phyloP scores from a whole-genome alignment of 2,888 invertebrate species.

The Amblyjoppa proteus region DNA sequence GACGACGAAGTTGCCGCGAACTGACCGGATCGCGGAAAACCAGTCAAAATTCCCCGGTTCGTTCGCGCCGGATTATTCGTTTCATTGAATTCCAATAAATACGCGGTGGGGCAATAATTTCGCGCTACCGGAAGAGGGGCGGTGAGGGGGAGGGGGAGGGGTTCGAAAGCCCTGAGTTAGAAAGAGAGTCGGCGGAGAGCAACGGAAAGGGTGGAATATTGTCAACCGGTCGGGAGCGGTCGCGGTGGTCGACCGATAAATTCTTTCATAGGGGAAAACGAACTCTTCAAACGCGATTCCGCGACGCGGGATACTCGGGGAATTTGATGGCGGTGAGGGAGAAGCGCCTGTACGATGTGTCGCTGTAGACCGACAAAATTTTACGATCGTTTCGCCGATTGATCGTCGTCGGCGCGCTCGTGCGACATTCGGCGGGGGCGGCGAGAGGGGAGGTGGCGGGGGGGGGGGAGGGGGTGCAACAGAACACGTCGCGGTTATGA shows the following conservation, averaged over 20 bases:
- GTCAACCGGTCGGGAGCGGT: conserved; percentile 7
- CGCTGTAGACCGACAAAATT: conserved; percentile 5
- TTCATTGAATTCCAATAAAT: conserved; percentile 74
- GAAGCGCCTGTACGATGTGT: neutral
- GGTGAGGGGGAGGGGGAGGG: neutral
- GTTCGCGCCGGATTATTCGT: conserved; percentile 59
- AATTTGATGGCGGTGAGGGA: conserved; percentile 61
- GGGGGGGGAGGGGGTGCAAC: no score
- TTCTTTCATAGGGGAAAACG: conserved; percentile 60
- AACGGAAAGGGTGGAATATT: conserved; percentile 4
- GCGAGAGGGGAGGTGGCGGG: no score
- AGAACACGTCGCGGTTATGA: neutral
- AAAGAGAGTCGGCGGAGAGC: conserved; percentile 5
- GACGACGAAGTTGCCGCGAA: conserved; percentile 28
- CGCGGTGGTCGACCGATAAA: conserved; percentile 58
- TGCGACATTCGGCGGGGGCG: no score
- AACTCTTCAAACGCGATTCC: conserved; percentile 62
- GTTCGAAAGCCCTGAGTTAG: neutral
- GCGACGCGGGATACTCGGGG: conserved; percentile 58
- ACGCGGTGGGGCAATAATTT: conserved; percentile 68
- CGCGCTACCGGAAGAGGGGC: conserved; percentile 12
- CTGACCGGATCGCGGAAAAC: conserved; percentile 20
- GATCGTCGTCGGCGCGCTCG: conserved; percentile 1
- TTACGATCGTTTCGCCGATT: conserved; percentile 43
- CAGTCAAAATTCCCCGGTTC: conserved; percentile 19